Evolutionary conservation across 2,797 vertebrate genomes (phyloP), one percentile per base, ranked within the genome.

Genomic region (Pseudochirops cupreus): DNA sequence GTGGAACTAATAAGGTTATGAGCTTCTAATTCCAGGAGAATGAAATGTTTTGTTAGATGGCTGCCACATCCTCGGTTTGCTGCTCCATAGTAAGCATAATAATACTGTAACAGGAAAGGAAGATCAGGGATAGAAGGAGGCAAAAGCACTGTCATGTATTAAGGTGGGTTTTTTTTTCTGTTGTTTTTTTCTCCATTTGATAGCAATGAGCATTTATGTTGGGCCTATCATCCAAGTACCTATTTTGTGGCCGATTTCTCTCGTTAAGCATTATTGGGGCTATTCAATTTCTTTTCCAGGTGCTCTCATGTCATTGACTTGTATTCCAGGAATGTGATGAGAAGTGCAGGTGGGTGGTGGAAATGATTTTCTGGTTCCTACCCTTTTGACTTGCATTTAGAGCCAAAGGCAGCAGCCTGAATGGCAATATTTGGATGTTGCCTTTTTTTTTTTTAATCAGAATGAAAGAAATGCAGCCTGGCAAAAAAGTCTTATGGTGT

Each of bases 1-100:
- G 31, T 92, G 62, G 89, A 93, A 91, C 4, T 82, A 59, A 82
- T 96, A 89, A 57, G 89, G 55, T 9, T 62, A 3, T 0, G 82
- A 94, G 31, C 92, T 54, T 96, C 89, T 82, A 97, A 54, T 91
- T 89, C 94, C 5, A 92, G 16, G 14, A 28, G 82, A 93, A 6
- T n/a, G n/a, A 93, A 90, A 50, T 56, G 39, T 57, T 95, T 91
- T 87, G n/a, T 62, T 92, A 13, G 3, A 52, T 55, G 1, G 3
- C 5, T 74, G 91, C 33, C 10, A 3, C 0, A 31, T 52, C 50
- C 52, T 16, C 3, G 39, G 46, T n/a, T 58, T 55, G 46, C 62
- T 90, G 10, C 67, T 93, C 56, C 28, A 92, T 55, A 26, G 54
- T 94, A 94, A 57, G 46, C 53, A 82, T 62, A 50, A 96, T 74